Evolutionary conservation across 2,888 invertebrate genomes (phyloP).

Genomic region (Watsonalla cultraria): DNA sequence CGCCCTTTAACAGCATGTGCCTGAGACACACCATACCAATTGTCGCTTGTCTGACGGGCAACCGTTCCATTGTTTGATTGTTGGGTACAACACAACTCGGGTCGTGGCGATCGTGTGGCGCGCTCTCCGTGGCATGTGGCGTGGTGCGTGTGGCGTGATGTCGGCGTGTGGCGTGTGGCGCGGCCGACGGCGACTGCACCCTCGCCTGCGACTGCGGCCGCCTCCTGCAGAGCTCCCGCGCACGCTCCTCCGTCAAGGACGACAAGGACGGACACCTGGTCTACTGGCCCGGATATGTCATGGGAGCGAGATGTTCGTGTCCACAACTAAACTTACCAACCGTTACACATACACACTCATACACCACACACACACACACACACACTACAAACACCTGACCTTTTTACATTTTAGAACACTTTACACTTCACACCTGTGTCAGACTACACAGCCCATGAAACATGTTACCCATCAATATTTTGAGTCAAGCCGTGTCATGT

Average conservation of each 20-base stretch:
- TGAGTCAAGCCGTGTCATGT: slow-evolving; percentile 6
- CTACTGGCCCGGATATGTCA: slow-evolving; percentile 98
- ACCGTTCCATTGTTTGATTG: slow-evolving; percentile 80
- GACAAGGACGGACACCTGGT: slow-evolving; percentile 99
- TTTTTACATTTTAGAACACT: slow-evolving; percentile 14
- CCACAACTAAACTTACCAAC: slow-evolving; percentile 79
- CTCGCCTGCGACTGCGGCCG: slow-evolving; percentile 22
- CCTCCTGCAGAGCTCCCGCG: slow-evolving; percentile 87
- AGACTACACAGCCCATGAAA: too few relatives aligned
- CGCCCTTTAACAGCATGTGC: slow-evolving; percentile 75
- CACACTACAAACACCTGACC: slow-evolving; percentile 10
- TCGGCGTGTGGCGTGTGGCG: slow-evolving; percentile 15
- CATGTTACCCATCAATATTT: too few relatives aligned
- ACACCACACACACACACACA: slow-evolving; percentile 19
- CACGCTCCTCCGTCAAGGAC: slow-evolving; percentile 96
- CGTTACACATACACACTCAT: slow-evolving; percentile 28
- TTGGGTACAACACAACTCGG: slow-evolving; percentile 80
- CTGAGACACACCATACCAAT: slow-evolving; percentile 71
- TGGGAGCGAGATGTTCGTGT: slow-evolving; percentile 99
- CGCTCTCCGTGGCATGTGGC: slow-evolving; percentile 65
- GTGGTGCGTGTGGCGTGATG: slow-evolving; percentile 32
- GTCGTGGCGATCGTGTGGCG: slow-evolving; percentile 78
- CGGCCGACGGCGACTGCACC: slow-evolving; percentile 16
- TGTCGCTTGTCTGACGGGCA: slow-evolving; percentile 80
- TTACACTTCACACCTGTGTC: slow-evolving; percentile 7